Conservation (phyloP, 2,113 vertebrate species). For the Campylorhamphus procurvoides region DNA sequence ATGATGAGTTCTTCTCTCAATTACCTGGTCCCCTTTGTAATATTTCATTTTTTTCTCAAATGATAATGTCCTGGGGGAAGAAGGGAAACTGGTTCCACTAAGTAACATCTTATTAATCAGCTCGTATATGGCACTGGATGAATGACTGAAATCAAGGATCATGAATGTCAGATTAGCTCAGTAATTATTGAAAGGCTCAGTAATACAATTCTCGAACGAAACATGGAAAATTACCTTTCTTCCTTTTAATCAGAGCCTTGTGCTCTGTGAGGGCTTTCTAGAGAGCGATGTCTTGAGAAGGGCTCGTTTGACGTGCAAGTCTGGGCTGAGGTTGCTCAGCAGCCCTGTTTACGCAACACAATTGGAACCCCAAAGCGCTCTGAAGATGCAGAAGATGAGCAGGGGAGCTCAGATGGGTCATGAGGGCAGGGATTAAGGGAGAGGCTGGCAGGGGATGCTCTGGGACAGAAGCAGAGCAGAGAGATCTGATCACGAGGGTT, state of each 20-base stretch:
- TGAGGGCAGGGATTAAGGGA: neutral
- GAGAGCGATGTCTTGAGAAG: neutral
- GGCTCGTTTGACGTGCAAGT: neutral
- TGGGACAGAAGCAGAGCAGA: neutral
- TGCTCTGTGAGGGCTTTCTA: neutral
- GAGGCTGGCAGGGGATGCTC: neutral
- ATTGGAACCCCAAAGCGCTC: neutral
- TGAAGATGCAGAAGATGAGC: neutral
- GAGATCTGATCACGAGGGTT: neutral
- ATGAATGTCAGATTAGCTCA: conserved; percentile 52
- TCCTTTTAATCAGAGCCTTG: conserved; percentile 14
- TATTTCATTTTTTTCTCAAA: neutral
- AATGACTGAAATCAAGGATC: conserved; percentile 34
- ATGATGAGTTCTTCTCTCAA: neutral
- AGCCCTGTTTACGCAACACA: neutral
- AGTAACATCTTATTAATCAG: conserved; percentile 51
- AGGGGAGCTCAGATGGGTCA: neutral
- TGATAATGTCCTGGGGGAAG: conserved; percentile 4
- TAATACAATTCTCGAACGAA: neutral
- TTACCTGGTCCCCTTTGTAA: neutral
- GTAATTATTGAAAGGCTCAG: conserved; percentile 53
- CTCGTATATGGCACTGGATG: neutral
- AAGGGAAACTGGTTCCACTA: conserved; percentile 14
- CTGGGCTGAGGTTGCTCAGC: neutral
- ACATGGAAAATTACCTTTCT: conserved; percentile 2